Evolutionary conservation across 2,888 invertebrate species (phyloP).

Genomic region (Muschampia plurimacula): DNA sequence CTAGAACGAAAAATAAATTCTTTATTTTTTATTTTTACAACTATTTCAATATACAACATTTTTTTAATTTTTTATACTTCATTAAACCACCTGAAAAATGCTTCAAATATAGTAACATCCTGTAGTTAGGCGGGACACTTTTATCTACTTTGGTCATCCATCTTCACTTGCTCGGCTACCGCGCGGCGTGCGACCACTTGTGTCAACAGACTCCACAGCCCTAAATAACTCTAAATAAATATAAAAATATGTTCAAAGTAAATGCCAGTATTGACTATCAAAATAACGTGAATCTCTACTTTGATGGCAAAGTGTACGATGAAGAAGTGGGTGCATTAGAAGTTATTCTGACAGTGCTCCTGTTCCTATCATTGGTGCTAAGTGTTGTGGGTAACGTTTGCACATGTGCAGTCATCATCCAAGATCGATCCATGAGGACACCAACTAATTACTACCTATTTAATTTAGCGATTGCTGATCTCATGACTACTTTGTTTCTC

Average conservation of each 20-base stretch:
- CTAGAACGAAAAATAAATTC: too few species aligned
- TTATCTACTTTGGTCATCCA: conserved; percentile 16
- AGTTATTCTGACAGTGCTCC: conserved; percentile 76
- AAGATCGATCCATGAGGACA: conserved; percentile 91
- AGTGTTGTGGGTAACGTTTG: conserved; percentile 91
- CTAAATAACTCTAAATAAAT: not conserved
- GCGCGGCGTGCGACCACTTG: conserved; percentile 8
- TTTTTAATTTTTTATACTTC: too few species aligned
- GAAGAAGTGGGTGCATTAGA: conserved; percentile 55
- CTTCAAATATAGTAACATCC: conserved; percentile 26
- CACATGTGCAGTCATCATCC: conserved; percentile 91
- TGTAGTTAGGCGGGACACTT: conserved; percentile 42
- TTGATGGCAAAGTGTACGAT: conserved; percentile 75
- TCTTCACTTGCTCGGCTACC: not conserved
- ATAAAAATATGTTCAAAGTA: conserved; percentile 15
- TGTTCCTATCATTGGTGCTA: conserved; percentile 87
- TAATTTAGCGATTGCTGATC: conserved; percentile 91
- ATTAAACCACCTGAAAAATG: too few species aligned
- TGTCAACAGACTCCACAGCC: not conserved
- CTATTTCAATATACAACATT: too few species aligned
- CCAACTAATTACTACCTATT: conserved; percentile 93
- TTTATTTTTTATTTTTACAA: too few species aligned
- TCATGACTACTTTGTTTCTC: conserved; percentile 89
- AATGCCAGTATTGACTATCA: conserved; percentile 6
- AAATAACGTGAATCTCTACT: conserved; percentile 62